A percentile compares a stretch with the other conserved stretches of the same genome.
Evolutionary conservation across 1,140 invertebrate species (phyloP).

Genomic region (Plutomurus gul): DNA sequence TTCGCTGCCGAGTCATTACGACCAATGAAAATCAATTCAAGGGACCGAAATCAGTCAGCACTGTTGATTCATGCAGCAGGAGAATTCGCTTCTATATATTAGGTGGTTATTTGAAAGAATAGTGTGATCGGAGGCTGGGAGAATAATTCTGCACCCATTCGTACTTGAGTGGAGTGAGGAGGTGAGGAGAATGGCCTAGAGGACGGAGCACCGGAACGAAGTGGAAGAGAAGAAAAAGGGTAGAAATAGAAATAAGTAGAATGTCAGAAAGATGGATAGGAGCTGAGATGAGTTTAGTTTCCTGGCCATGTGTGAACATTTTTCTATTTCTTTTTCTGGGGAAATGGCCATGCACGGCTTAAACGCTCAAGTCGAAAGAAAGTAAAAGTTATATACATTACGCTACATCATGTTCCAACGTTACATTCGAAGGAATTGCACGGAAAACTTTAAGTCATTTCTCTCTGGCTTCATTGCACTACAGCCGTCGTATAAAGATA

Average conservation of each 20-base stretch:
- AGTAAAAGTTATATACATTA: too few species aligned
- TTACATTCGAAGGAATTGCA: slow-evolving; percentile 6
- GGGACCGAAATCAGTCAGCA: too few species aligned
- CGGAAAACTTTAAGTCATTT: slow-evolving; percentile 3
- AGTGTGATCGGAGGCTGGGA: not conserved
- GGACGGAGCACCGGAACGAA: slow-evolving; percentile 13
- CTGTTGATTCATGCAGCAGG: too few species aligned
- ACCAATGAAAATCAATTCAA: too few species aligned
- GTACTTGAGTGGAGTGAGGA: not conserved
- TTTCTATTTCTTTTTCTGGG: slow-evolving; percentile 29
- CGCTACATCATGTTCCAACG: too few species aligned
- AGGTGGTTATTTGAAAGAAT: too few species aligned
- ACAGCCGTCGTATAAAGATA: too few species aligned
- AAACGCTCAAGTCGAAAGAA: not conserved
- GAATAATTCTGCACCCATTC: not conserved
- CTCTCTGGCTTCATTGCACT: too few species aligned
- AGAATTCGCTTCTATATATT: too few species aligned
- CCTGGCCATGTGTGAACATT: slow-evolving; percentile 34
- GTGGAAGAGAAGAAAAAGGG: slow-evolving; percentile 16
- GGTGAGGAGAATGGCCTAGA: slow-evolving; percentile 8
- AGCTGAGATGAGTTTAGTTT: slow-evolving; percentile 31
- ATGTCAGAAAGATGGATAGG: slow-evolving; percentile 36
- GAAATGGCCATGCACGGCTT: slow-evolving; percentile 10
- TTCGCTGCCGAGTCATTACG: too few species aligned
- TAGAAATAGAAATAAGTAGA: slow-evolving; percentile 35